A percentile compares a stretch with the other conserved stretches of the same genome.
Conservation (phyloP, 2,797 vertebrate species). For the Mormyrops boulengeri region DNA sequence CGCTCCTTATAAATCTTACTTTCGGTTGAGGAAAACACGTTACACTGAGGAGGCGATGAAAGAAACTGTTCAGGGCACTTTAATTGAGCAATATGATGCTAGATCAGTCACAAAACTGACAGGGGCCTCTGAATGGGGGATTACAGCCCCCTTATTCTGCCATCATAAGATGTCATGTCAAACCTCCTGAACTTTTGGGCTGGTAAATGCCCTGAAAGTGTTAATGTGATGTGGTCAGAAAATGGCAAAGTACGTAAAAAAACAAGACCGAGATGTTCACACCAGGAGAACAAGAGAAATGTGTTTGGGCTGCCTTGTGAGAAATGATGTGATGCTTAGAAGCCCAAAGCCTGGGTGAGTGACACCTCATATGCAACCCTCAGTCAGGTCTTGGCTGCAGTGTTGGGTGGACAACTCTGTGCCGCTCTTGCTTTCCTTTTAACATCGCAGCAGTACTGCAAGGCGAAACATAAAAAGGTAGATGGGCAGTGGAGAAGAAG, state of each 20-base stretch:
- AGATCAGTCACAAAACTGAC: neutral
- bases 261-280: neutral
- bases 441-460: neutral
- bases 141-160: neutral
- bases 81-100: neutral
- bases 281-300: neutral
- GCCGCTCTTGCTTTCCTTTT: neutral
- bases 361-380: neutral
- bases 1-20: neutral
- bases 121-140: neutral
- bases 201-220: neutral
- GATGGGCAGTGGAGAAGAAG: neutral
- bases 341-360: neutral
- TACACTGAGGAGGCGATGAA: neutral
- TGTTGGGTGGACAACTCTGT: neutral
- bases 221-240: neutral
- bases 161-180: neutral
- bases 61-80: neutral
- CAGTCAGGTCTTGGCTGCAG: neutral
- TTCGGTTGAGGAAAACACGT: conserved; percentile 6
- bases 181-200: neutral
- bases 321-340: neutral
- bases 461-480: neutral
- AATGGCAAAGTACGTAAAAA: neutral
- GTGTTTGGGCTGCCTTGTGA: neutral